Conservation (phyloP, 2,797 vertebrate species). For the Phoxinus dragarum region DNA sequence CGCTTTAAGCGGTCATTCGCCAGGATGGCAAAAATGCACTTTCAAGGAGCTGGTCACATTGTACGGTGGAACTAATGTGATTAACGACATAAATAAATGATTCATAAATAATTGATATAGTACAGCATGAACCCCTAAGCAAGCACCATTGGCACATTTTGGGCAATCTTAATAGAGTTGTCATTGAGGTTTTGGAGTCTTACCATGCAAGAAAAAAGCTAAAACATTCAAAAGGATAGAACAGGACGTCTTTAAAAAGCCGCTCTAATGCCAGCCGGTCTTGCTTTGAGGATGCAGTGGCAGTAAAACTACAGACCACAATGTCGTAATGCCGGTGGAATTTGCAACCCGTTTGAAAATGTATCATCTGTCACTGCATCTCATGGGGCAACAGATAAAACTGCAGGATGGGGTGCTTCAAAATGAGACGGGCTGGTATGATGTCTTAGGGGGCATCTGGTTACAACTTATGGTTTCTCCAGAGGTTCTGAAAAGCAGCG, state of each 20-base stretch:
- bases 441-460: conserved; percentile 67
- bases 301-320: conserved; percentile 26
- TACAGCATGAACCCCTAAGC: conserved; percentile 16
- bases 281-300: conserved; percentile 24
- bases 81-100: conserved; percentile 42
- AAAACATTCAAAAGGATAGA: not conserved
- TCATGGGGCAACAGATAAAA: conserved; percentile 78
- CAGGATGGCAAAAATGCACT: conserved; percentile 41
- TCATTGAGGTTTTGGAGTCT: not conserved
- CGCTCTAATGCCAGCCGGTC: not conserved
- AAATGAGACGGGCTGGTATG: conserved; percentile 68
- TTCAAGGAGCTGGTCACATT: conserved; percentile 59
- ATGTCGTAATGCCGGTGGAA: conserved; percentile 73
- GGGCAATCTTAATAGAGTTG: not conserved
- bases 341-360: conserved; percentile 80
- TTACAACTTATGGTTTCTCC: conserved; percentile 78
- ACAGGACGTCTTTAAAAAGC: not conserved
- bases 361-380: conserved; percentile 74
- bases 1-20: conserved; percentile 35
- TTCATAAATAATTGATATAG: conserved; percentile 45
- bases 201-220: not conserved
- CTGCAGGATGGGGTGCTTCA: conserved; percentile 77
- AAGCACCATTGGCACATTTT: conserved; percentile 11
- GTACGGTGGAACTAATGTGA: conserved; percentile 58
- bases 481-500: conserved; percentile 60